These are phyloP conservation scores for Dilophus febrilis DNA, from an alignment of 2,888 invertebrate genomes.

Conservation along the genomic window DNA sequence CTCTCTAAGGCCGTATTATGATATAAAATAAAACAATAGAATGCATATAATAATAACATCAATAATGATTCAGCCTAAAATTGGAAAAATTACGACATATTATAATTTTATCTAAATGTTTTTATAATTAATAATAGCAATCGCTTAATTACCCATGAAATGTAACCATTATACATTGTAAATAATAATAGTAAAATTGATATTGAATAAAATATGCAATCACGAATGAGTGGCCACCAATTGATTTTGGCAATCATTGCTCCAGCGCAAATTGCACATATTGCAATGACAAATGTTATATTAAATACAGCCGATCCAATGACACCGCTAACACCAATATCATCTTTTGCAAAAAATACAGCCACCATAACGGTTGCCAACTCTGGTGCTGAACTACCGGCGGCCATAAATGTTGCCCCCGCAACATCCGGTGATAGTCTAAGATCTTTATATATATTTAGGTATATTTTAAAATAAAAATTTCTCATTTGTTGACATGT, in stretches of 20 bases:
- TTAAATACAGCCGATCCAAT: constrained; percentile 92
- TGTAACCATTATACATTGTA: constrained; percentile 67
- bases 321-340: constrained; percentile 79
- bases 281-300: constrained; percentile 87
- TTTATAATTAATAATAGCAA: background rate
- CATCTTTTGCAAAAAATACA: constrained; percentile 82
- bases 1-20: constrained; percentile 67
- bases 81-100: background rate
- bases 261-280: constrained; percentile 77
- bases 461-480: too few species aligned
- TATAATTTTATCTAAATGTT: background rate
- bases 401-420: constrained; percentile 98
- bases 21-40: constrained; percentile 72
- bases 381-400: constrained; percentile 94
- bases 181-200: constrained; percentile 77
- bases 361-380: constrained; percentile 89
- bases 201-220: constrained; percentile 81
- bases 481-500: too few species aligned
- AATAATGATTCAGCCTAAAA: constrained; percentile 65
- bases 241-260: constrained; percentile 77
- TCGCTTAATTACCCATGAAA: constrained; percentile 51
- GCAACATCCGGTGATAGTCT: constrained; percentile 87
- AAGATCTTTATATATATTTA: constrained; percentile 49
- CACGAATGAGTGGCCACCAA: constrained; percentile 88
- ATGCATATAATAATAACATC: constrained; percentile 70